Base-by-base conservation (phyloP, 23 tunicate species). In the Ascidia mentula region DNA sequence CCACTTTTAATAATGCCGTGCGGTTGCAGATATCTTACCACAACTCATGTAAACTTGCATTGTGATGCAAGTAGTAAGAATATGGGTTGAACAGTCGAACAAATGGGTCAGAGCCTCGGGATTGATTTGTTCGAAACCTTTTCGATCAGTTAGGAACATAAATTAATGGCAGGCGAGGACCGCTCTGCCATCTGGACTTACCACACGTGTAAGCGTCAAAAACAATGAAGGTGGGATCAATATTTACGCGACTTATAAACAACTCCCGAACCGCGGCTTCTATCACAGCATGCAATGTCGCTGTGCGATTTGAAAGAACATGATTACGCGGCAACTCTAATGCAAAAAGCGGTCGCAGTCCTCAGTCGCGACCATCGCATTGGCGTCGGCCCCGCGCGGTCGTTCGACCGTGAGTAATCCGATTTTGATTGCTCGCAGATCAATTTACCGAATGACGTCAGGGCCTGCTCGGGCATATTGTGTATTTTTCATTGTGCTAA, bases 361-460 rank as follows among this genome's bases (percentile, higher is more conserved):
- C 24, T 53, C 65, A 1, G 1, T 20, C 65, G 13, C 7, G 65
- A 9, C 12, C 65, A 3, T 5, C 28, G 65, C 24, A n/a, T 28
- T 53, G 65, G 12, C 65, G 22, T 53, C 12, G 28, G 24, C 65
- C 22, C 22, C 12, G 65, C 65, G 28, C 24, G 22, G 65, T 53
- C 13, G 24, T 28, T 9, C 65, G 24, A 28, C 53, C 65, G 65
- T 53, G 65, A 53, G 28, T 53, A 53, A 53, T 53, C 65, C 65
- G 65, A 53, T 53, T 53, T 53, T 53, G 65, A 53, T 53, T 53
- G 65, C 65, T 26, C 65, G 28, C 1, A 28, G 65, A 53, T 5
- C 65, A 6, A 53, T 53, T 53, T 53, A 53, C 65, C 65, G 65
- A 9, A 53, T 53, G 65, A 53, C 65, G 13, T 53, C 65, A 53